Evolutionary conservation across 2,113 vertebrate species (phyloP).

Genomic region (Peromyscus maniculatus): DNA sequence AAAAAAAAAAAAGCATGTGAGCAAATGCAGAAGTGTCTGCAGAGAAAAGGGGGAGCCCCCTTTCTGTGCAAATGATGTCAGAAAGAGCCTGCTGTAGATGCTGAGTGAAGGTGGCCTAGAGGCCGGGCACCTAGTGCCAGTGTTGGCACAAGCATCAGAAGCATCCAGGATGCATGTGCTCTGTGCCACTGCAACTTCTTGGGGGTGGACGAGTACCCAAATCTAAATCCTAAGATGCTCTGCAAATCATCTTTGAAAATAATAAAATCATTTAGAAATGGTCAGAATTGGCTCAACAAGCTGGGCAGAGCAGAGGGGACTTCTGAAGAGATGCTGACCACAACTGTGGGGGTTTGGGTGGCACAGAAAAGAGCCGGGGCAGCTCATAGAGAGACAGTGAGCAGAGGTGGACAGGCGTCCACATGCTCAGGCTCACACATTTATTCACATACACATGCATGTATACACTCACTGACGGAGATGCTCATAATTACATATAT

Average conservation of each 20-base stretch:
- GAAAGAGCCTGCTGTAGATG: not conserved
- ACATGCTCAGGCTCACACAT: not conserved
- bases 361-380: not conserved
- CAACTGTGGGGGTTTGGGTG: not conserved
- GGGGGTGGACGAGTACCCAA: not conserved
- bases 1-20: not conserved
- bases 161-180: not conserved
- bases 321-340: accelerated
- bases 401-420: not conserved
- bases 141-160: not conserved
- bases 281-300: not conserved
- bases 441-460: not conserved
- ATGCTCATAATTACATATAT: not conserved
- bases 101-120: not conserved
- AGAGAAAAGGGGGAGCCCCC: not conserved
- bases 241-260: not conserved
- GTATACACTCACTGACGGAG: not conserved
- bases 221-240: not conserved
- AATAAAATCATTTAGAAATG: not conserved
- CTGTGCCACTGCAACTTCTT: not conserved
- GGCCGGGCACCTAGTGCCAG: not conserved
- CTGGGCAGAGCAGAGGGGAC: not conserved
- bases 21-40: not conserved
- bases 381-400: not conserved
- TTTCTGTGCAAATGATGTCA: not conserved